Base-by-base conservation (phyloP, 2,113 vertebrate genomes). In the Clarias batrachus region DNA sequence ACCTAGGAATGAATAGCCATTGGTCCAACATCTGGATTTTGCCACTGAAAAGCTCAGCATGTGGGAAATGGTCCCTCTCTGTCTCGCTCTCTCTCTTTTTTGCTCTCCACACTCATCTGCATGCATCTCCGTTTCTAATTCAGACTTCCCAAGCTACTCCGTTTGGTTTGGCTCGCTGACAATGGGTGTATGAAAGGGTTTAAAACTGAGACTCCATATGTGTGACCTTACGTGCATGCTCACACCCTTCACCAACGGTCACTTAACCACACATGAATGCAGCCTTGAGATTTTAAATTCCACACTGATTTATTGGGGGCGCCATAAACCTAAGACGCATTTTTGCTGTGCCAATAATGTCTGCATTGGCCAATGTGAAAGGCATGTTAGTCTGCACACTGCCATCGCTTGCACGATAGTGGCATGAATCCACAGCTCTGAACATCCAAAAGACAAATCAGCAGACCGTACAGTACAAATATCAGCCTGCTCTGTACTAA, bases 1-100 rank as follows among this genome's bases (percentile, higher is more conserved):
- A 90, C 83, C 88, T 88, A 91, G 89, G 62, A 85, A 80, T 73
- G 78, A 83, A 84, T 63, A 68, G 59, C 88, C 81, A 73, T 84
- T 88, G 89, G 82, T 60, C 56, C 78, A 71, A 90, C 90, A 91
- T 91, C 90, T 91, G 90, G 90, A 90, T 90, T 84, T 88, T 85
- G 82, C 88, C 81, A 73, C 52, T 63, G 71, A 84, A 89, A 74
- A 27, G 37, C 74, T 80, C 86, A 83, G 82, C 59, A 79, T 87
- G 78, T 83, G 87, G 85, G 87, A 87, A 89, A 86, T 23, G 68
- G n/a, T 57, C 80, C 16, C 63, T 59, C 87, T 71, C 83, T 78
- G 86, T 66, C 70, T 80, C 81, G 12, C 79, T 82, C 68, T 63
- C 23, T 56, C 41, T 62, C 16, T 25, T 48, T 57, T 52, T 52